Percentiles rank a stretch among this genome's conserved stretches.
phyloP scores from a whole-genome alignment of 2,113 vertebrate genomes.

The Onychostruthus taczanowskii region DNA sequence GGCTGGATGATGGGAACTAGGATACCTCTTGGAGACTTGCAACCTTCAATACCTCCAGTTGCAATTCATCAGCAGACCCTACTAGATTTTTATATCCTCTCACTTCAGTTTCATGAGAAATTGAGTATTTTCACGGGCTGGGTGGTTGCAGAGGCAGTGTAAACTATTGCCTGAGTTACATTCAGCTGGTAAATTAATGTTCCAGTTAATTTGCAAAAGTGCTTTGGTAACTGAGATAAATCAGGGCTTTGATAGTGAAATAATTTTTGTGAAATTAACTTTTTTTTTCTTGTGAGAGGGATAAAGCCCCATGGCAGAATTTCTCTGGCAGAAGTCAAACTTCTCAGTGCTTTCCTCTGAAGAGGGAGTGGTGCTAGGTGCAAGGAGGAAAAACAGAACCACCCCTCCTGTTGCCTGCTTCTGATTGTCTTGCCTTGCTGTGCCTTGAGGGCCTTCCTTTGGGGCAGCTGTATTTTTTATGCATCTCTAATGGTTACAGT shows the following conservation, averaged over 20 bases:
- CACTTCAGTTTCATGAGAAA: not conserved
- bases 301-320: not conserved
- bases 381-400: not conserved
- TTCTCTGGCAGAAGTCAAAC: not conserved
- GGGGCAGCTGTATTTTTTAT: not conserved
- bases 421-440: not conserved
- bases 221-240: not conserved
- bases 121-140: not conserved
- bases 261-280: rapidly evolving
- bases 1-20: not conserved
- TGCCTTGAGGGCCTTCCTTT: not conserved
- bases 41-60: not conserved
- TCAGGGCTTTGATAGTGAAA: not conserved
- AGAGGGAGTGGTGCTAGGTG: not conserved
- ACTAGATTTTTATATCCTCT: not conserved
- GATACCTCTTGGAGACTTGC: not conserved
- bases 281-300: not conserved
- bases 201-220: not conserved
- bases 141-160: not conserved
- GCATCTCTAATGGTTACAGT: not conserved
- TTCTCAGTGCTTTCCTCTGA: not conserved
- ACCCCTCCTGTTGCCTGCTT: not conserved
- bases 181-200: not conserved
- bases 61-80: not conserved
- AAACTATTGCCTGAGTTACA: not conserved